Evolutionary conservation across 53 echinoderm and acorn worm genomes (phyloP).

Genomic region (Pentamera pediparva): DNA sequence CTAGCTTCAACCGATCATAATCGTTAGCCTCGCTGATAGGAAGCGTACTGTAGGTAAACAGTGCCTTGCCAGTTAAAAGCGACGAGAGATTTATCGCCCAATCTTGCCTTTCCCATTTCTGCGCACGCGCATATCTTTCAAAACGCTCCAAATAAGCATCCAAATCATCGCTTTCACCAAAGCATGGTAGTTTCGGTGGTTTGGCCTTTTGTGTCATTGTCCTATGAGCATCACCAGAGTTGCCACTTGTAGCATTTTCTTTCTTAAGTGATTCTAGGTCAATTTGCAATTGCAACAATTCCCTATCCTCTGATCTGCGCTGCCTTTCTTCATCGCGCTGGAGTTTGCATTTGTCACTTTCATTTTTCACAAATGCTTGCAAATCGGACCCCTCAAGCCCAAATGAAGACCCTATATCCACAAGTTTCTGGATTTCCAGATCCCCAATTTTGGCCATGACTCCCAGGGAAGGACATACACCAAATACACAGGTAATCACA

Average conservation of each 20-base stretch:
- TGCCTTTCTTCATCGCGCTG: conserved; percentile 14
- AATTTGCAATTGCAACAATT: too few relatives aligned
- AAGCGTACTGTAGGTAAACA: conserved; percentile 13
- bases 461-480: too few relatives aligned
- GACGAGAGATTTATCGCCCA: conserved; percentile 32
- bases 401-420: conserved; percentile 4
- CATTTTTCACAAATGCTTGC: conserved; percentile 22
- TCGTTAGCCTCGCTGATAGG: conserved; percentile 3
- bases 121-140: conserved; percentile 16
- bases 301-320: background rate
- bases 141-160: conserved; percentile 39
- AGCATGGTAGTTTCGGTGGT: conserved; percentile 17
- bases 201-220: conserved; percentile 9
- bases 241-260: background rate
- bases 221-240: background rate
- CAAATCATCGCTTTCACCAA: conserved; percentile 27
- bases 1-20: conserved; percentile 10
- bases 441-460: background rate
- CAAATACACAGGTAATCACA: too few relatives aligned
- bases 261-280: background rate
- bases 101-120: background rate
- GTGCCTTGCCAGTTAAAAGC: conserved; percentile 25
- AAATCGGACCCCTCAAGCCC: conserved; percentile 8
- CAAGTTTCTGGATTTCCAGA: conserved; percentile 11
- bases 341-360: conserved; percentile 1